Evolutionary conservation across 2,797 vertebrate species (phyloP), one percentile per base, ranked within the genome.

Genomic region (Halcyon chelicuti): DNA sequence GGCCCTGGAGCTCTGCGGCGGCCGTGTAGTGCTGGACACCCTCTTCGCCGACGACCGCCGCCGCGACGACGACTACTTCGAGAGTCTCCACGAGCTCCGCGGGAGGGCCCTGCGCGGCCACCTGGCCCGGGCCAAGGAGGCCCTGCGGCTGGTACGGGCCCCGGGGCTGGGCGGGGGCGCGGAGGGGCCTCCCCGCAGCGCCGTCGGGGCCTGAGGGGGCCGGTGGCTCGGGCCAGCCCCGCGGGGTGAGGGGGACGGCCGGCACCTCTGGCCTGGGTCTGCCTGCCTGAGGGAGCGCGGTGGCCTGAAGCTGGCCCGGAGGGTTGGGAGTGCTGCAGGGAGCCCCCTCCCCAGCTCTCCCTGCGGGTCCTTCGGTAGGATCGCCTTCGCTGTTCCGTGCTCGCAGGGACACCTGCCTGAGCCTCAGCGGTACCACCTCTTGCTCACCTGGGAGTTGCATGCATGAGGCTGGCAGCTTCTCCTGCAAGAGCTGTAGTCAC

Each of bases 1-100:
- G 5, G 99, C 99, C 6, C 97, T 99, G 51, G 99, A 99, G 74
- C 83, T 98, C 47, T 99, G 99, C 95, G 99, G 99, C 4, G 96
- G 97, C 21, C 98, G 96, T 23, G 98, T 99, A 8, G 98, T 99
- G 54, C 98, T 99, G 31, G 99, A 99, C 31, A 97, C 98, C 8
- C 95, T 99, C 20, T 99, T 99, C 95, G 80, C 95, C 10, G 61
- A 77, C 39, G 94, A 96, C 97, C 98, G 88, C 12, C 97, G 97
- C 35, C 97, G 98, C 28, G 95, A 97, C 1, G 98, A 97, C 80
- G 98, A 99, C 58, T 99, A 99, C 97, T 99, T 99, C 89, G 99
- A 99, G 89, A 99, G 98, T 51, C 94, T 98, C 8, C 98, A 98
- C 66, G 99, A 99, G 96, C 99, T 99, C 88, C 99, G 98, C 66